Percentiles rank a stretch among this genome's conserved stretches.
phyloP scores from a whole-genome alignment of 2,113 vertebrate genomes.

The Penelope pileata region DNA sequence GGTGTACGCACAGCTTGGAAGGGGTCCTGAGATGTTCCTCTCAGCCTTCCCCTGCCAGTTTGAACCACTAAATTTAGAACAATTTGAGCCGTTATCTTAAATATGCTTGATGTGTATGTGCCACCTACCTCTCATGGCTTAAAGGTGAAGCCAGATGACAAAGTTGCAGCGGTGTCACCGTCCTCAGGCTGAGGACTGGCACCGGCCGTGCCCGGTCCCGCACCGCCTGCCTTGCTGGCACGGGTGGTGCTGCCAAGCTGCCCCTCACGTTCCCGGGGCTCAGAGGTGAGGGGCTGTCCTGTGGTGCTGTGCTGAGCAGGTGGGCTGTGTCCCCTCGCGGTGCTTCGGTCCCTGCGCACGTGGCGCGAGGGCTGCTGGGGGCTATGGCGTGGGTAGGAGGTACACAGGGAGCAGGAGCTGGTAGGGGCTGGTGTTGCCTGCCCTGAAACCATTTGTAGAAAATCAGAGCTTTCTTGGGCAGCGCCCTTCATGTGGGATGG shows the following conservation, averaged over 20 bases:
- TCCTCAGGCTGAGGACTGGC: neutral
- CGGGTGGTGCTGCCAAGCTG: neutral
- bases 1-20: neutral
- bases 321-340: neutral
- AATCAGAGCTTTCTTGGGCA: neutral
- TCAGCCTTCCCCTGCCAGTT: neutral
- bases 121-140: neutral
- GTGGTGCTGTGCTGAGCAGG: accelerated
- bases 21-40: neutral
- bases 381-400: too few species aligned
- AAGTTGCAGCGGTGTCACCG: neutral
- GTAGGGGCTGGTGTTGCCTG: neutral
- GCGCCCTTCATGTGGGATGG: neutral
- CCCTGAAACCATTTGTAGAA: neutral
- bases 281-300: neutral
- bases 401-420: neutral
- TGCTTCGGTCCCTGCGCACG: neutral
- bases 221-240: neutral
- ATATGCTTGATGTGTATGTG: neutral
- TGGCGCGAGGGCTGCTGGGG: neutral
- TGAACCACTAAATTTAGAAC: neutral
- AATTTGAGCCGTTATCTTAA: neutral
- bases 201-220: accelerated
- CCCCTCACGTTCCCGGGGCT: neutral
- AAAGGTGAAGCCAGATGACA: neutral